Evolutionary conservation across 2,113 vertebrate genomes (phyloP), one percentile per base, ranked within the genome.

Genomic region (Gallinago undulata): DNA sequence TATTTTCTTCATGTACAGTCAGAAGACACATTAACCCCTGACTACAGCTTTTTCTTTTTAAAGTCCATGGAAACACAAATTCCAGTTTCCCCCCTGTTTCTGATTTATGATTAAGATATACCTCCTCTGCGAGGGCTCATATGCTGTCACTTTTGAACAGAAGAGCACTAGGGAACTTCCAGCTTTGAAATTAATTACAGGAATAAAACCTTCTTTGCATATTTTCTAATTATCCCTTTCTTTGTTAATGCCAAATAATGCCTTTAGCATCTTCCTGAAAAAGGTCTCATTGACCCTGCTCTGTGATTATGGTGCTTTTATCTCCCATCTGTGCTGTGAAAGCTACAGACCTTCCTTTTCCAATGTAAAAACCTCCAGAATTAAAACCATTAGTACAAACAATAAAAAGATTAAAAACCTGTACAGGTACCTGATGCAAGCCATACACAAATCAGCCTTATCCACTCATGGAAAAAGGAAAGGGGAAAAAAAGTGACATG

Each of bases 201-300:
- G 93, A 94, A 84, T 96, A 94, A 96, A 97, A 80, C 66, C 89
- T 95, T 90, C 85, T 93, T 95, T 95, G 93, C 77, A 68, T 95
- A 94, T 90, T 95, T 96, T 84, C 85, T 96, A 95, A 96, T 97
- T 93, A 96, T 78, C 50, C 64, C 77, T 94, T 96, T 91, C 90
- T 95, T 97, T 96, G 94, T 96, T 94, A 95, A 90, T 94, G 87
- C 66, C 79, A 96, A 96, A 95, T 96, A 96, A 97, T 96, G 87
- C 93, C 89, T 94, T 93, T 84, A 97, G 90, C 95, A 84, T 91
- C 91, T 96, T 96, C 91, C 85, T 95, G 90, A 83, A 89, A 89
- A 89, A 95, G 94, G 84, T 83, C 67, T 94, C 70, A 93, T 96
- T 94, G 94, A 97, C 96, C 69, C 56, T 87, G 89, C 89, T 90